Conservation (phyloP, 2,113 vertebrate genomes). For the Montifringilla adamsi region DNA sequence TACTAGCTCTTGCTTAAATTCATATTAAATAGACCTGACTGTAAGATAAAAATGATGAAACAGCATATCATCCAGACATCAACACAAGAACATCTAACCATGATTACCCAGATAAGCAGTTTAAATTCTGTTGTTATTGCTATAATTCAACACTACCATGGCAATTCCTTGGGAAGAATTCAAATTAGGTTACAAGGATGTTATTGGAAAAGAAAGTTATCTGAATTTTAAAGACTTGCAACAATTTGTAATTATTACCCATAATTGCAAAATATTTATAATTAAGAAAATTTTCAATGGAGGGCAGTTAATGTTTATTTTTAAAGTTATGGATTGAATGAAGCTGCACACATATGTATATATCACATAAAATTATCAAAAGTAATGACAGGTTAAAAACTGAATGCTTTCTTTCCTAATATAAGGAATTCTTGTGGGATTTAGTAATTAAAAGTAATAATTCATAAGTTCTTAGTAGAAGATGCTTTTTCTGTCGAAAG, state of each 20-base stretch:
- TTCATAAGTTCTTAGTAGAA: background rate
- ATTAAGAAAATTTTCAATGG: background rate
- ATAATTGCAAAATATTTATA: background rate
- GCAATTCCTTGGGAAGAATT: background rate
- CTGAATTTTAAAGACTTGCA: background rate
- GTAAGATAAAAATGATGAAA: background rate
- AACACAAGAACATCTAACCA: background rate
- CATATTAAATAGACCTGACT: background rate
- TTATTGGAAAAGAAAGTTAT: background rate
- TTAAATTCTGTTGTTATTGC: background rate
- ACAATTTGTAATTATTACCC: background rate
- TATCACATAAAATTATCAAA: background rate
- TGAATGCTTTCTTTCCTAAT: background rate
- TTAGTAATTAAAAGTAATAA: background rate
- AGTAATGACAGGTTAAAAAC: background rate
- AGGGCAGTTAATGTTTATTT: background rate
- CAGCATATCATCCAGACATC: background rate
- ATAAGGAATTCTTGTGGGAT: background rate
- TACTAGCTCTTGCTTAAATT: background rate
- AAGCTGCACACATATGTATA: background rate
- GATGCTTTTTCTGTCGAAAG: background rate
- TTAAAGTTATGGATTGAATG: background rate
- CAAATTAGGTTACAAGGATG: background rate
- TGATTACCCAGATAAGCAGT: background rate
- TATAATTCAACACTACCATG: background rate